Conservation (phyloP, 2,797 vertebrate genomes). For the Brotula barbata region DNA sequence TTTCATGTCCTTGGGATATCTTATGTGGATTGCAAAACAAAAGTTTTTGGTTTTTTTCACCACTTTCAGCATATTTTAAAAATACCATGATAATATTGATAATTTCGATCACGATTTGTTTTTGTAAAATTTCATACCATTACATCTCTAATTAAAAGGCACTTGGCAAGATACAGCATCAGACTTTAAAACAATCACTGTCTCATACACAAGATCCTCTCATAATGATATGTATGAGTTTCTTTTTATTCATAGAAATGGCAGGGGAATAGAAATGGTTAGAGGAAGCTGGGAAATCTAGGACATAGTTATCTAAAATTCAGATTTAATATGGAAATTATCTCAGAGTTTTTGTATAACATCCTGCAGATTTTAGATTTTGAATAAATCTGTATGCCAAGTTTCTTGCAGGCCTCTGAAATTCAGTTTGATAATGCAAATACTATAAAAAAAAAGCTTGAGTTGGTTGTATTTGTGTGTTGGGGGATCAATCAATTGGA, state of each 20-base stretch:
- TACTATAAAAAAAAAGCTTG: neutral
- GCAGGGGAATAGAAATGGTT: neutral
- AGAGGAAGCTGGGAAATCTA: slow-evolving; percentile 4
- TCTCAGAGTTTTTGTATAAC: neutral
- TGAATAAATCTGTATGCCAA: neutral
- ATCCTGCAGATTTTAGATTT: neutral
- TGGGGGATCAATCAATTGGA: too few species aligned
- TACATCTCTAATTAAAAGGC: too few species aligned
- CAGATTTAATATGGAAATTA: slow-evolving; percentile 1
- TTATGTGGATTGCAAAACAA: too few species aligned
- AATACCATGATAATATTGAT: too few species aligned
- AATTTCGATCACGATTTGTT: too few species aligned
- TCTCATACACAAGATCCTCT: slow-evolving; percentile 27
- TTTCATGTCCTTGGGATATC: too few species aligned
- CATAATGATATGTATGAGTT: slow-evolving; percentile 16
- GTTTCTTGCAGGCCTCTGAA: neutral
- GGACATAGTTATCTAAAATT: slow-evolving; percentile 7
- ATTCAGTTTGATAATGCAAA: neutral
- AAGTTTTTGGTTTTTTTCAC: too few species aligned
- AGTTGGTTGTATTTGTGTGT: neutral
- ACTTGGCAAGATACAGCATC: slow-evolving; percentile 20
- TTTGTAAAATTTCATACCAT: too few species aligned
- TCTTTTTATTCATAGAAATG: too few species aligned
- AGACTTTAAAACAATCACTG: slow-evolving; percentile 18
- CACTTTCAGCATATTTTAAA: too few species aligned